Percentiles rank a stretch among this genome's conserved stretches.
Conservation (phyloP, 2,888 invertebrate genomes). For the Chironomus riparius region DNA sequence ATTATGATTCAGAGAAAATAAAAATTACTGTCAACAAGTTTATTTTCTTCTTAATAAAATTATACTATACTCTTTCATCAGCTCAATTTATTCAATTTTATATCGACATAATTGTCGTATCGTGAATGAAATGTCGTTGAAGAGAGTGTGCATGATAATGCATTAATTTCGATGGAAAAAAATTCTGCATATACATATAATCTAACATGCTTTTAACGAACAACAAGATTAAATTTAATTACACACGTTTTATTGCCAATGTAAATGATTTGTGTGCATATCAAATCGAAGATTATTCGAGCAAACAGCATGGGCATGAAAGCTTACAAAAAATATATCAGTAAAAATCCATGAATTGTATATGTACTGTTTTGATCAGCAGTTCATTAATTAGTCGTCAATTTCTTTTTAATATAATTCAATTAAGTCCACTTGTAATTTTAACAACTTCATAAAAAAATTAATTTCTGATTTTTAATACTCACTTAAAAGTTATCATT, state of each 20-base stretch:
- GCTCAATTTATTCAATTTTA: background rate
- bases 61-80: background rate
- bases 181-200: background rate
- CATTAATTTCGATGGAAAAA: background rate
- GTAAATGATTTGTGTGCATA: conserved; percentile 9
- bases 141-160: conserved; percentile 2
- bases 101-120: background rate
- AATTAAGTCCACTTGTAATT: conserved; percentile 27
- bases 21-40: background rate
- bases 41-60: background rate
- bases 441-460: conserved; percentile 26
- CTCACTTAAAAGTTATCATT: background rate
- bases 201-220: background rate
- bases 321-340: background rate
- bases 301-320: background rate
- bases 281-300: conserved; percentile 7
- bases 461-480: conserved; percentile 8
- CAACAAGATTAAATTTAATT: conserved; percentile 7
- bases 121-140: conserved; percentile 1
- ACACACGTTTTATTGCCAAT: conserved; percentile 7
- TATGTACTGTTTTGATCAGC: background rate
- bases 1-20: background rate
- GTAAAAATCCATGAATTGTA: background rate
- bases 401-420: conserved; percentile 21
- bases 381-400: conserved; percentile 24